Percentiles rank a stretch among this genome's conserved stretches.
Evolutionary conservation across 2,113 vertebrate species (phyloP).

Genomic region (Globicephala melas): DNA sequence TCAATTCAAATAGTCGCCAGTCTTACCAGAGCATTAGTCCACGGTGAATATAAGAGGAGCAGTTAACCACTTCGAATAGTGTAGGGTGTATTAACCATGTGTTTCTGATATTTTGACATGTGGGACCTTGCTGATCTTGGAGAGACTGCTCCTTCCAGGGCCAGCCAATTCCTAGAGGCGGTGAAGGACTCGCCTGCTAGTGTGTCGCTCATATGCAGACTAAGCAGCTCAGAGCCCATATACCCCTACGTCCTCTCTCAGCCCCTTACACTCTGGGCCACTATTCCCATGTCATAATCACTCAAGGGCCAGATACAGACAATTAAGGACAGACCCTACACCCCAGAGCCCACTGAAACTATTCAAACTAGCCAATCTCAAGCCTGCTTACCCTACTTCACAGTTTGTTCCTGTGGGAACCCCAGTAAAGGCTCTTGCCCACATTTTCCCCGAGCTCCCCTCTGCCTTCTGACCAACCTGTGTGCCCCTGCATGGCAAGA

Average conservation of each 20-base stretch:
- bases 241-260: background rate
- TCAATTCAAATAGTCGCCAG: background rate
- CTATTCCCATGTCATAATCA: background rate
- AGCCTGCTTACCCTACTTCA: background rate
- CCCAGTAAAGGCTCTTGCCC: background rate
- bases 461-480: background rate
- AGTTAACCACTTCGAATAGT: background rate
- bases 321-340: background rate
- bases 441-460: background rate
- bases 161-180: background rate
- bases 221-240: background rate
- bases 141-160: background rate
- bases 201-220: background rate
- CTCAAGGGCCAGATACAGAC: background rate
- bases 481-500: rapidly evolving
- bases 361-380: background rate
- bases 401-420: background rate
- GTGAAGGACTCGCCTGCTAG: background rate
- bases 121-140: background rate
- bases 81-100: too few relatives aligned
- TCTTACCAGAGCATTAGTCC: background rate
- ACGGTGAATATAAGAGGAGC: background rate
- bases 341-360: background rate
- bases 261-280: background rate
- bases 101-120: background rate